Percentiles rank a stretch among this genome's conserved stretches.
Evolutionary conservation across 2,113 vertebrate species (phyloP).

Genomic region (Elephas maximus): DNA sequence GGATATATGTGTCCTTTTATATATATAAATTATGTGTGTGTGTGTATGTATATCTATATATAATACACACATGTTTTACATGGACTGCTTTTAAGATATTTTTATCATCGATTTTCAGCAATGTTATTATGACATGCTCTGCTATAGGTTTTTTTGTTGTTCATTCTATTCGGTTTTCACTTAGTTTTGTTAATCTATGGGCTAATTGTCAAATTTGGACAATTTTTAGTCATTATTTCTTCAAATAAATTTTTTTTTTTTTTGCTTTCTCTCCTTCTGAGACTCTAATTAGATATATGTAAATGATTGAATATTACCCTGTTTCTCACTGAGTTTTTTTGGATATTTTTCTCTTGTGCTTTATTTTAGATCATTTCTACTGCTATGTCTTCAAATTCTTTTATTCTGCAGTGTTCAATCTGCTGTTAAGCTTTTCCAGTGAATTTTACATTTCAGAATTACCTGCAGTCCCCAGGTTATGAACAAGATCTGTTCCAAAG

Average conservation of each 20-base stretch:
- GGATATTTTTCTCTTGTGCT: background rate
- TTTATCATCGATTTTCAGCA: background rate
- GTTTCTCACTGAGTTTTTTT: background rate
- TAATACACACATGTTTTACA: too few relatives aligned
- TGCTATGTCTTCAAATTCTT: background rate
- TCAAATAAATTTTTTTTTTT: background rate
- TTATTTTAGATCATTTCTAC: background rate
- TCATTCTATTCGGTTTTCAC: background rate
- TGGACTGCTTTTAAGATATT: background rate
- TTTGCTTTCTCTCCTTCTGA: background rate
- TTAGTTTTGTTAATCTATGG: background rate
- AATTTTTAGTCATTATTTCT: background rate
- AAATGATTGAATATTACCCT: background rate
- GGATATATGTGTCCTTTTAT: too few relatives aligned
- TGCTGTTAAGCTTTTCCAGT: background rate
- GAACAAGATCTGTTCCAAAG: too few relatives aligned
- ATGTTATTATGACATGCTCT: background rate
- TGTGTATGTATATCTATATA: too few relatives aligned
- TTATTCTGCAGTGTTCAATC: background rate
- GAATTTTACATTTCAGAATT: too few relatives aligned
- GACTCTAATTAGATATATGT: background rate
- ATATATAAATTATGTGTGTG: too few relatives aligned
- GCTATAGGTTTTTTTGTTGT: background rate
- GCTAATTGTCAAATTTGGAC: background rate
- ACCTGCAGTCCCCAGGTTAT: too few relatives aligned